Base-by-base conservation (phyloP, 2,113 vertebrate genomes). In the Phrynocephalus versicolor region DNA sequence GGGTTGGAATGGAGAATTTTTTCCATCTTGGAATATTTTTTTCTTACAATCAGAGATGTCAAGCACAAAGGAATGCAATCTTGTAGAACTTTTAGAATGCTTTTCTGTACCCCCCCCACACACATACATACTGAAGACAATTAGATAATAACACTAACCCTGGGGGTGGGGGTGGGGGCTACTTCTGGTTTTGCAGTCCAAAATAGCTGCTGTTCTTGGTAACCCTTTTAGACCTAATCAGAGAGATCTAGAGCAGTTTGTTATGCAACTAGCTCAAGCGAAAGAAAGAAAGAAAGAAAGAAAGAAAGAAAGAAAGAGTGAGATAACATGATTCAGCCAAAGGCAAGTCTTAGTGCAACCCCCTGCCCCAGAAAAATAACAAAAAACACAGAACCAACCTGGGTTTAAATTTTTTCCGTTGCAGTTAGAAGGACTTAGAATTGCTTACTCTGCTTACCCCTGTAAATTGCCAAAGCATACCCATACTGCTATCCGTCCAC, bases 241-340 rank as follows among this genome's bases (percentile, higher is more conserved):
- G 72, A 33, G 39, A 41, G 27, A 80, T 41, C 62, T 67, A 30
- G n/a, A 78, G 64, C 45, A 35, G 37, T 78, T 64, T 19, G 39
- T 51, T 84, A 27, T 8, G 51, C 45, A 76, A 84, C 60, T 7
- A 78, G 9, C 25, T 77, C 60, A 78, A 69, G 55, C 30, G 70
- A 91, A 87, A 19, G 84, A 51, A 37, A 92, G 35, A 83, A 6
- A 18, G 16, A n/a, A 83, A 83, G 33, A 57, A 19, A 77, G 0
- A 1, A 30, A 16, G 13, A 69, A 3, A 69, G 2, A 41, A 41
- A 25, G 33, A 37, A 30, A 72, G 57, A 58, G 33, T 76, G 62
- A 33, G 30, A 15, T 12, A 10, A 39, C 15, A 65, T 41, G 27
- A 33, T 77, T 85, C 84, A 81, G 1, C n/a, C 35, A 35, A 58